Base-by-base conservation (phyloP, 23 tunicate species). In the Trididemnum clinides region DNA sequence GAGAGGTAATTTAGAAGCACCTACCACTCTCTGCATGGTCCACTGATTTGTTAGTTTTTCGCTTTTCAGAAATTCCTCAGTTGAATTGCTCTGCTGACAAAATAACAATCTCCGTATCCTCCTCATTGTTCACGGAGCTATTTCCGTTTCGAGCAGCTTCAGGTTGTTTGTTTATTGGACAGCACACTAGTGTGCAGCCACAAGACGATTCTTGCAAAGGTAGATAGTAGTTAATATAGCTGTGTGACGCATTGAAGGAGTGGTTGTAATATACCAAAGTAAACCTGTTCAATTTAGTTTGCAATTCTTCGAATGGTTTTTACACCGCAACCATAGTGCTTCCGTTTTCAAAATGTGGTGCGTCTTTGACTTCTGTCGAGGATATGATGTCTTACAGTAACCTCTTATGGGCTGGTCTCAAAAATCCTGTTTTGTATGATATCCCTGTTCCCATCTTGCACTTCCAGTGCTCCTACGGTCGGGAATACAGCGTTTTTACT, bases 191-290 rank as follows among this genome's bases (percentile, higher is more conserved):
- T 36, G 80, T 26, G 6, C 28, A 26, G 38, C 54, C 18, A 19
- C 57, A 23, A 73, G 38, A 73, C 10, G 80, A 44, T 3, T 4
- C 20, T 66, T 73, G 80, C 80, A 37, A 23, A 73, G 80, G 80
- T 73, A 22, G 7, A 57, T 12, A 37, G 38, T 33, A 7, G 4
- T 15, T 62, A 18, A 10, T 20, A 10, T 62, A 10, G 25, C 70
- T 21, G n/a, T 10, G 25, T 62, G 15, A 6, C n/a, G 25, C n/a
- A 62, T 18, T 12, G 6, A 20, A 62, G 6, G 70, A 12, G 6
- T 62, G 70, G 15, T 62, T 62, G 21, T 62, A 22, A 18, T 62
- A 5, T 62, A 18, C 23, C 27, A n/a, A n/a, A n/a, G n/a, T n/a
- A n/a, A n/a, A n/a, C n/a, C n/a, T n/a, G n/a, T n/a, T n/a, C n/a